Conservation (phyloP, 2,113 vertebrate genomes). For the Silurus asotus region DNA sequence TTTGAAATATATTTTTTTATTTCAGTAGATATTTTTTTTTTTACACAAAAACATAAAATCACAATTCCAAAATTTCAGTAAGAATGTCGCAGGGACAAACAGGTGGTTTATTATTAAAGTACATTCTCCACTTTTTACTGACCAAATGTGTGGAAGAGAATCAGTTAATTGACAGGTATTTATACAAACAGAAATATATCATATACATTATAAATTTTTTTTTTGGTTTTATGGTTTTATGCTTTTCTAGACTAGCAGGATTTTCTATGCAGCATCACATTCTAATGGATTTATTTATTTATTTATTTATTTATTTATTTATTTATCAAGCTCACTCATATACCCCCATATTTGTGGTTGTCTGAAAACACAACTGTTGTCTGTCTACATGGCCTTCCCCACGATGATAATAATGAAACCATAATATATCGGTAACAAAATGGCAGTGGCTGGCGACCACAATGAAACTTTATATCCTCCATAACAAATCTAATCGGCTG, state of each 20-base stretch:
- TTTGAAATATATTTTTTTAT: not conserved
- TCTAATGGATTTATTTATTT: not conserved
- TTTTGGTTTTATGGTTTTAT: not conserved
- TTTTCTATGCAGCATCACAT: not conserved
- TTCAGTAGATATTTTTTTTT: not conserved
- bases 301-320: not conserved
- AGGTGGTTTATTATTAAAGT: conserved; percentile 1
- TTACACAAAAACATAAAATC: not conserved
- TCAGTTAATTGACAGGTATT: no score
- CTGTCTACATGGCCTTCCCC: not conserved
- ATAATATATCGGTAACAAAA: conserved; percentile 1
- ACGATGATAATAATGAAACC: not conserved
- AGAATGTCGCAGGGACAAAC: not conserved
- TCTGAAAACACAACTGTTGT: not conserved
- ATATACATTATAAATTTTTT: not conserved
- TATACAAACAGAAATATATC: not conserved
- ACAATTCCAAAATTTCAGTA: not conserved
- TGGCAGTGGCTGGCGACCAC: not conserved
- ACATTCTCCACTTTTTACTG: not conserved
- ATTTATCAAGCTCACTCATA: not conserved
- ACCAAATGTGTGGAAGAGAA: not conserved
- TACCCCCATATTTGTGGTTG: not conserved
- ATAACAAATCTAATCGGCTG: not conserved
- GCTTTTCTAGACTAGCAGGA: not conserved
- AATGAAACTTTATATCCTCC: not conserved